phyloP scores from a whole-genome alignment of 2,888 invertebrate genomes.

The Volucella zonaria region DNA sequence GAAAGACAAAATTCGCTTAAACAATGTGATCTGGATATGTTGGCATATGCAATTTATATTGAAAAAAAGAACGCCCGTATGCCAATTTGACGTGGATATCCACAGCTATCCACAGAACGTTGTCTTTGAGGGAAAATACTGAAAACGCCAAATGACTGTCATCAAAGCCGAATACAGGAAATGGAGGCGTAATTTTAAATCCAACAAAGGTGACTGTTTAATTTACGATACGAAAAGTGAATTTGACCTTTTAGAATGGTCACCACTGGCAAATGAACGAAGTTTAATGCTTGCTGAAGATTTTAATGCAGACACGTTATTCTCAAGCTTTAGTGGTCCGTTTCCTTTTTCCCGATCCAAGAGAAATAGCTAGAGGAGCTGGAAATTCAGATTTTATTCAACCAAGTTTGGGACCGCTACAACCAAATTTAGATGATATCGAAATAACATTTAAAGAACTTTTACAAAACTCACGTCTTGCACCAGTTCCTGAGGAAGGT shows the following conservation, averaged over 20 bases:
- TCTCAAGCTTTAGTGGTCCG: slow-evolving; percentile 91
- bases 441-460: slow-evolving; percentile 89
- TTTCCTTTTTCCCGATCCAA: slow-evolving; percentile 97
- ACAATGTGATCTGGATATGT: slow-evolving; percentile 99
- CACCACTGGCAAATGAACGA: slow-evolving; percentile 80
- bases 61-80: too few species aligned
- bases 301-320: slow-evolving; percentile 93
- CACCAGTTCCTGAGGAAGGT: slow-evolving; percentile 86
- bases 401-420: slow-evolving; percentile 97
- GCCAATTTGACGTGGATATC: too few species aligned
- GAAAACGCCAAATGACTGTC: slow-evolving; percentile 98
- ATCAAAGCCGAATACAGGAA: slow-evolving; percentile 99
- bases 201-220: slow-evolving; percentile 89
- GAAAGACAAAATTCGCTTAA: slow-evolving; percentile 99
- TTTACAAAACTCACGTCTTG: slow-evolving; percentile 83
- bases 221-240: slow-evolving; percentile 86
- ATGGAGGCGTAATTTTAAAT: slow-evolving; percentile 90
- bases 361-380: slow-evolving; percentile 92
- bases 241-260: slow-evolving; percentile 82
- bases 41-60: slow-evolving; percentile 99
- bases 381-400: slow-evolving; percentile 98
- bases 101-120: slow-evolving; percentile 94
- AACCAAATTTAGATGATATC: slow-evolving; percentile 97
- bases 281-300: slow-evolving; percentile 81
- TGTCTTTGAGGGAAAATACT: slow-evolving; percentile 99